Base-by-base conservation (phyloP, 2,113 vertebrate species). In the Speoplatyrhinus poulsoni region DNA sequence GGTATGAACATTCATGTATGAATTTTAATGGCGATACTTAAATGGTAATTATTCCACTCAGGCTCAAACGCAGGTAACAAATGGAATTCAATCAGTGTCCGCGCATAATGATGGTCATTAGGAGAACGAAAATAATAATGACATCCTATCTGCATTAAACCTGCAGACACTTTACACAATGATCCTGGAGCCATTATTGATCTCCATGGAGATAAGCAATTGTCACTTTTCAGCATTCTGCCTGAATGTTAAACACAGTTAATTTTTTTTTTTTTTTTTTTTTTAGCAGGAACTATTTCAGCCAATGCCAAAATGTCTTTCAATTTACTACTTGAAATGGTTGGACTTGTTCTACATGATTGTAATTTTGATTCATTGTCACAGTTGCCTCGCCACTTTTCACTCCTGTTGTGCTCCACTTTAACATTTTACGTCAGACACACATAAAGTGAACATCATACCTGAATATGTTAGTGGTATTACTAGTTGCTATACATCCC, bases 31-130 rank as follows among this genome's bases (percentile, higher is more conserved):
- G 95, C 95, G 96, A 97, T 95, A 98, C 97, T 98, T 98, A 99
- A 99, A 98, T 99, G 96, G 95, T 97, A 99, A 98, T 99, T 99
- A 98, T 98, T 98, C 96, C 96, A 98, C 98, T 98, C 95, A 96
- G 96, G 94, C 96, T 97, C 96, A 97, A 98, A 98, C 93, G 95
- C 95, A 98, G 96, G 97, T 98, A 99, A 98, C 96, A 99, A 98
- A 98, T 99, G 96, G 95, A 98, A 98, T 99, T 98, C 97, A 99
- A 99, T 94, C 91, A 92, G 92, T 92, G 91, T 91, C 90, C 85
- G 65, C 91, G 91, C 91, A 92, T 93, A 92, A 93, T 98, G 97
- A 98, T 95, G 96, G 96, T 98, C 98, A 98, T 99, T 99, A 99
- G 96, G 95, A 97, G 95, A 96, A 95, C 90, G 91, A 93, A 98